Evolutionary conservation across 2,888 invertebrate species (phyloP).

Genomic region (Heliconius aoede): DNA sequence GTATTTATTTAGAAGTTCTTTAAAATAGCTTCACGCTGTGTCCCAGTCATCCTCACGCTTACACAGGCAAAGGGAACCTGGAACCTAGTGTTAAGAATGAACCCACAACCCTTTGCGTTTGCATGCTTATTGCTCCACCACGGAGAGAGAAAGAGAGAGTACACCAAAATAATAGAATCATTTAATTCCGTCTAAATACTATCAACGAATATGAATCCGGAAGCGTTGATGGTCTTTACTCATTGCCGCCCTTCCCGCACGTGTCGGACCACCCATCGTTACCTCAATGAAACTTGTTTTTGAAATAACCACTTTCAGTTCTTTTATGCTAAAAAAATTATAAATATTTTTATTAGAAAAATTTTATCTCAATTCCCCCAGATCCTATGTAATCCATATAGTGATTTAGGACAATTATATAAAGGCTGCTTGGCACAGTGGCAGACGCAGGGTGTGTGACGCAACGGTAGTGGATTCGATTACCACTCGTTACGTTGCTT

Average conservation of each 20-base stretch:
- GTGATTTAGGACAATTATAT: not conserved
- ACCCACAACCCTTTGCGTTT: not conserved
- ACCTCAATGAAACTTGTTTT: slow-evolving; percentile 26
- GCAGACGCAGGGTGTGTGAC: no score
- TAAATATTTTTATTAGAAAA: no score
- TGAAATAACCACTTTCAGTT: slow-evolving; percentile 20
- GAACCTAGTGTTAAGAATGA: not conserved
- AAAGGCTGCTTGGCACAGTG: not conserved
- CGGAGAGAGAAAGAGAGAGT: no score
- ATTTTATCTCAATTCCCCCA: no score
- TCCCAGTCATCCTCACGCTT: no score
- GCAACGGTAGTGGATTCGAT: no score
- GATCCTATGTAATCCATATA: not conserved
- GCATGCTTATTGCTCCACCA: no score
- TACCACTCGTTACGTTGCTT: no score
- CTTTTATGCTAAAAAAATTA: not conserved
- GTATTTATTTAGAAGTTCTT: no score
- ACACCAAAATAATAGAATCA: not conserved
- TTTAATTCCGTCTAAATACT: not conserved
- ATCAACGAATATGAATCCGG: slow-evolving; percentile 32
- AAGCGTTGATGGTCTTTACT: slow-evolving; percentile 35
- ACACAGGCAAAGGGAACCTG: no score
- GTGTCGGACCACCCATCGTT: slow-evolving; percentile 43
- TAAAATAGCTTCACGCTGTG: no score
- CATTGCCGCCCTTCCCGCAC: slow-evolving; percentile 43